Percentiles rank a stretch among this genome's conserved stretches.
Conservation (phyloP, 2,113 vertebrate species). For the Dendropsophus ebraccatus region DNA sequence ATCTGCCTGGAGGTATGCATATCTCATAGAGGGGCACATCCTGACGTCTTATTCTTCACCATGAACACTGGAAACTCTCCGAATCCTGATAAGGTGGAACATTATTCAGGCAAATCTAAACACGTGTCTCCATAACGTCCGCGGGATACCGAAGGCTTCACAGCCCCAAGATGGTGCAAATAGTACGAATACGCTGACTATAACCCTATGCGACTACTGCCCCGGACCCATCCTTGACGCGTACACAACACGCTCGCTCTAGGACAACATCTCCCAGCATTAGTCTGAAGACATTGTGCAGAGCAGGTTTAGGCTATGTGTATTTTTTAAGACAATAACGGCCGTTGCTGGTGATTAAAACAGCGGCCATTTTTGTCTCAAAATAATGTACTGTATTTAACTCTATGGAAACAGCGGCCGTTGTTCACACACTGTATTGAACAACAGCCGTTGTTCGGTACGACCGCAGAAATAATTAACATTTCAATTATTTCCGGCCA, state of each 20-base stretch:
- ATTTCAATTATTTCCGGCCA: too few species aligned
- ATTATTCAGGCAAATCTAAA: constrained; percentile 31
- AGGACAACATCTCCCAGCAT: background rate
- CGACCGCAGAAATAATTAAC: too few species aligned
- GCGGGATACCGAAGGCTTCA: background rate
- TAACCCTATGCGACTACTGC: background rate
- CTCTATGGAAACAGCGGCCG: too few species aligned
- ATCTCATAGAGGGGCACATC: constrained; percentile 28
- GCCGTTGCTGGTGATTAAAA: too few species aligned
- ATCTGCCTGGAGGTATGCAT: constrained; percentile 49
- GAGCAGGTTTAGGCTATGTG: too few species aligned
- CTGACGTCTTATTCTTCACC: constrained; percentile 10
- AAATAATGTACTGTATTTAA: too few species aligned
- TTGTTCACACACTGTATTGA: too few species aligned
- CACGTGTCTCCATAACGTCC: background rate
- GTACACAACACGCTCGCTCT: background rate
- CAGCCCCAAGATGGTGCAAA: background rate
- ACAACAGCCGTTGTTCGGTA: too few species aligned
- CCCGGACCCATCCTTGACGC: background rate
- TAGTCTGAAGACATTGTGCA: background rate
- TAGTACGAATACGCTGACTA: background rate
- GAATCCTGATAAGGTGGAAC: constrained; percentile 14
- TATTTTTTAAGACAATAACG: too few species aligned
- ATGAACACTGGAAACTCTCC: constrained; percentile 20
- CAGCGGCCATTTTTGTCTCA: too few species aligned